Evolutionary conservation across 2,888 invertebrate species (phyloP).

Genomic region (Ischnus inquisitorius): DNA sequence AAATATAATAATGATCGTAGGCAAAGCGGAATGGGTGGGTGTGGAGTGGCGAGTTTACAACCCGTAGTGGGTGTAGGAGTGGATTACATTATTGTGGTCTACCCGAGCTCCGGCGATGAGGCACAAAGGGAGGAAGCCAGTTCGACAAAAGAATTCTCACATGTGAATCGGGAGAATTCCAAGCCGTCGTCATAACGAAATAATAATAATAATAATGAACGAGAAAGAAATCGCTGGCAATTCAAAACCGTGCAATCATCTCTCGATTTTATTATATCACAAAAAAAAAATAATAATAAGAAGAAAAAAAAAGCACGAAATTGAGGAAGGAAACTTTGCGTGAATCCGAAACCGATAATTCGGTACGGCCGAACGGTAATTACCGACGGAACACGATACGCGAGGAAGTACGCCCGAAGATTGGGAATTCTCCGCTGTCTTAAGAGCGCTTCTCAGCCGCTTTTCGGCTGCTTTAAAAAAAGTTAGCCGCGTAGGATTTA

Average conservation of each 20-base stretch:
- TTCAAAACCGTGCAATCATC: slow-evolving; percentile 61
- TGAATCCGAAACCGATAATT: slow-evolving; percentile 63
- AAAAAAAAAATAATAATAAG: slow-evolving; percentile 14
- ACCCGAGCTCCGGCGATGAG: slow-evolving; percentile 54
- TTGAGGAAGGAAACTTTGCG: slow-evolving; percentile 12
- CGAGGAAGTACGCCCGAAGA: slow-evolving; percentile 44
- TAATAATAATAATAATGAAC: slow-evolving; percentile 14
- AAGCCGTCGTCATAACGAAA: slow-evolving; percentile 11
- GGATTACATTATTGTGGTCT: slow-evolving; percentile 47
- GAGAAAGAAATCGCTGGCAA: slow-evolving; percentile 43
- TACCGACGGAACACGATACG: slow-evolving; percentile 58
- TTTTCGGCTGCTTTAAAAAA: slow-evolving; percentile 27
- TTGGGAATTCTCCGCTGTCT: slow-evolving; percentile 20
- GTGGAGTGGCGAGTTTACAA: slow-evolving; percentile 43
- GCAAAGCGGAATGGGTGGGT: slow-evolving; percentile 17
- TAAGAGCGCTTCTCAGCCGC: slow-evolving; percentile 37
- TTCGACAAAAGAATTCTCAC: slow-evolving; percentile 42
- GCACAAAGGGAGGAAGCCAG: slow-evolving; percentile 50
- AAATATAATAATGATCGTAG: slow-evolving; percentile 73
- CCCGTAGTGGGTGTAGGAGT: slow-evolving; percentile 63
- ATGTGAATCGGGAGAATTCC: slow-evolving; percentile 38
- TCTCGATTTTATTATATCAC: slow-evolving; percentile 28
- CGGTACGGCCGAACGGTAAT: slow-evolving; percentile 60
- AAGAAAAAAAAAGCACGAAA: slow-evolving; percentile 20
- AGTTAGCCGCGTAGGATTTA: slow-evolving; percentile 25